phyloP scores from a whole-genome alignment of 2,113 vertebrate species.

The Mustela lutreola region DNA sequence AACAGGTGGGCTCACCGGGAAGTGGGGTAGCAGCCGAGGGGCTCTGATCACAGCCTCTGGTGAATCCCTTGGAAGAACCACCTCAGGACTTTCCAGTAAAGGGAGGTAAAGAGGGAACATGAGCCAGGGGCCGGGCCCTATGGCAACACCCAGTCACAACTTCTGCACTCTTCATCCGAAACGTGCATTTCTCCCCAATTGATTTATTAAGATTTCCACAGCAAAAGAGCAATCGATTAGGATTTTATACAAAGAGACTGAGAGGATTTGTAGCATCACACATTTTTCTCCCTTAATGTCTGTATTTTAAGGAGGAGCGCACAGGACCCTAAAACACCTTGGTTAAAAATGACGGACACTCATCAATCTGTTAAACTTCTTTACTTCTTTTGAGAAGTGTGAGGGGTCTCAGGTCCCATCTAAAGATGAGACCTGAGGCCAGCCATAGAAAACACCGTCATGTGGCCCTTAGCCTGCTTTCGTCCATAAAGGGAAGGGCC shows the following conservation, averaged over 20 bases:
- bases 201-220: conserved; percentile 36
- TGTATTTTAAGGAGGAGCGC: not conserved
- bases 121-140: not conserved
- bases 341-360: not conserved
- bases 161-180: not conserved
- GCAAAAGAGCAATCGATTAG: conserved; percentile 31
- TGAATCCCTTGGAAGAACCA: not conserved
- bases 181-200: not conserved
- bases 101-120: not conserved
- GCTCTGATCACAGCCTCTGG: not conserved
- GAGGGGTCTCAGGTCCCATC: not conserved
- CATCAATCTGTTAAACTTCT: not conserved
- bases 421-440: conserved; percentile 1
- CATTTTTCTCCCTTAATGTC: not conserved
- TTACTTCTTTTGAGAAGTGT: conserved; percentile 7
- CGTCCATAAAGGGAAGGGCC: conserved; percentile 68
- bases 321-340: not conserved
- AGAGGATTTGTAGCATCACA: not conserved
- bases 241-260: conserved; percentile 41
- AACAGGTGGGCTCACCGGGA: not conserved
- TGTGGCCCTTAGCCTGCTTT: conserved; percentile 51
- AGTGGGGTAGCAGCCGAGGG: not conserved
- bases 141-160: not conserved
- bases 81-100: not conserved
- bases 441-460: conserved; percentile 59